A percentile compares a stretch with the other conserved stretches of the same genome.
phyloP scores from a whole-genome alignment of 2,888 invertebrate genomes.

The Callyntrura guangdongensis region DNA sequence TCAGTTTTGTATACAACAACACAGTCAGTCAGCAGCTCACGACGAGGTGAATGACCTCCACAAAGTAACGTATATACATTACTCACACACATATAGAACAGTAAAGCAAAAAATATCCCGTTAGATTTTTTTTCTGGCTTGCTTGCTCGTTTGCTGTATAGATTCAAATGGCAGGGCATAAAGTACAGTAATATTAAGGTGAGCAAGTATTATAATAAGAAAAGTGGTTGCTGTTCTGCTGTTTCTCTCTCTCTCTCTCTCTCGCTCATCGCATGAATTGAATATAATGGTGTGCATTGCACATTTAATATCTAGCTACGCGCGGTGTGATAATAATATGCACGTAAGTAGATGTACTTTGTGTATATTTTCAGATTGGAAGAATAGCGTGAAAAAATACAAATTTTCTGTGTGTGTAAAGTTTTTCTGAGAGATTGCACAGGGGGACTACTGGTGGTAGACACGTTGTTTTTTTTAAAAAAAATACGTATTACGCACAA shows the following conservation, averaged over 20 bases:
- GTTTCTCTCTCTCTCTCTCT: constrained; percentile 1
- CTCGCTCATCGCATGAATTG: not conserved
- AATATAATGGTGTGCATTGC: constrained; percentile 6
- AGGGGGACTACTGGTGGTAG: too few relatives aligned
- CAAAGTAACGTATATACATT: constrained; percentile 50
- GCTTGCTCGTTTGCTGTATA: not conserved
- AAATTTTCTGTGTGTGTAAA: constrained; percentile 39
- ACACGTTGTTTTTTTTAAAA: too few relatives aligned
- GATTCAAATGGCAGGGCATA: constrained; percentile 64
- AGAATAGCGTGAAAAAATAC: constrained; percentile 57
- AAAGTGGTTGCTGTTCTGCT: constrained; percentile 40
- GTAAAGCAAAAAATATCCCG: constrained; percentile 71
- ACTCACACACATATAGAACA: constrained; percentile 44
- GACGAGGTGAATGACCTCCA: constrained; percentile 75
- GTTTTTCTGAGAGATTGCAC: not conserved
- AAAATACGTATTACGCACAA: too few relatives aligned
- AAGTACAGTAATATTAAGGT: constrained; percentile 72
- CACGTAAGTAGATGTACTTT: not conserved
- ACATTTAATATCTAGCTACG: not conserved
- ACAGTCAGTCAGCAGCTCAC: constrained; percentile 77
- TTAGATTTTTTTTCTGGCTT: constrained; percentile 53
- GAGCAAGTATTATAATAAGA: constrained; percentile 65
- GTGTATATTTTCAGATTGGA: not conserved
- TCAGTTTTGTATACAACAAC: constrained; percentile 67
- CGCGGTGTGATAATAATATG: not conserved